Base-by-base conservation (phyloP, 2,888 invertebrate species). In the Argyresthia albistria region DNA sequence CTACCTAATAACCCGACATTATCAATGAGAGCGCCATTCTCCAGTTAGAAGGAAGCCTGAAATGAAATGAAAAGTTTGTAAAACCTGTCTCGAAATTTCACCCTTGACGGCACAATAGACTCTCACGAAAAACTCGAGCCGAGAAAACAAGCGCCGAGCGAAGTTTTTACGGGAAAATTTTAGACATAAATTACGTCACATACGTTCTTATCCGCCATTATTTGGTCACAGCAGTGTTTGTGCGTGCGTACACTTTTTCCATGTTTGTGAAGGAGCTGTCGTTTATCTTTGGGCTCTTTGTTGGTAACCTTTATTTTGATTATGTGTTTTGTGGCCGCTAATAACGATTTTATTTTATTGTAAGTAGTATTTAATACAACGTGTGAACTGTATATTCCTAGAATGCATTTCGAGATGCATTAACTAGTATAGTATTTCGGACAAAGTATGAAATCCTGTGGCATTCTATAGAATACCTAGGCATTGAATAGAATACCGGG, bases 191-290 rank as follows among this genome's bases (percentile, higher is more conserved):
- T 82, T 74, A 80, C 72, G 73, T 75, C 76, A 75, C 77, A 77
- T 70, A 70, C 77, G 76, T 70, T 80, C 76, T 72, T 70, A 72
- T 72, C 71, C 75, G 63, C 76, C 75, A 76, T 80, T 79, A 81
- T 80, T 81, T 73, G 76, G 79, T 72, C 73, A 64, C 68, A 61
- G 60, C 67, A 66, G 74, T 76, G 69, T 76, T 76, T 71, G 63
- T 65, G 68, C 64, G 61, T 69, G 66, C 70, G 68, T 73, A 70
- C 69, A 70, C 62, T 75, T 78, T 81, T 76, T 74, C 73, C 74
- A 70, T 73, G 73, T 72, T 76, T 73, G 59, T 62, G 62, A 66
- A 62, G 74, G 70, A 64, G 62, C 59, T 65, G 67, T 70, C 68
- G 75, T 76, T 76, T 77, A 70, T 76, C 69, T 74, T 61, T 59